A percentile compares a stretch with the other conserved stretches of the same genome.
phyloP scores from a whole-genome alignment of 2,113 vertebrate genomes.

The Podocnemis expansa region DNA sequence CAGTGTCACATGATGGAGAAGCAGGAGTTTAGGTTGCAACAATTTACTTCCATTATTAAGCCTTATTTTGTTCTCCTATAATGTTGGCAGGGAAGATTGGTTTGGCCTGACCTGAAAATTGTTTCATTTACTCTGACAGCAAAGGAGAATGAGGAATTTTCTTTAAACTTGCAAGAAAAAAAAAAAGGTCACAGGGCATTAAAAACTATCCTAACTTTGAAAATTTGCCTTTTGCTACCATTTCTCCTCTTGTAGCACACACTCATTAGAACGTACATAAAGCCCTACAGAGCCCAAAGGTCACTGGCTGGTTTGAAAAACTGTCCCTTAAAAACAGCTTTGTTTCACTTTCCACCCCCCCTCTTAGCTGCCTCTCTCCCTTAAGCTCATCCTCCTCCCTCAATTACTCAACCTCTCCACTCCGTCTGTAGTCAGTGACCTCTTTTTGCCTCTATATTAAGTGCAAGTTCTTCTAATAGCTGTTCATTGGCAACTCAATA shows the following conservation, averaged over 20 bases:
- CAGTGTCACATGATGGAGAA: background rate
- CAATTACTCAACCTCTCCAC: fast-evolving
- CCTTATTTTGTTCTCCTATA: background rate
- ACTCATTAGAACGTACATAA: background rate
- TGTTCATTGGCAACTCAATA: background rate
- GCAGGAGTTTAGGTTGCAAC: background rate
- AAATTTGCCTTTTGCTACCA: background rate
- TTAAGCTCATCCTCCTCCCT: fast-evolving
- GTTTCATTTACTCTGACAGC: background rate
- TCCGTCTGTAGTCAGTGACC: background rate
- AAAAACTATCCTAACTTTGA: background rate
- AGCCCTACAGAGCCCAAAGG: background rate
- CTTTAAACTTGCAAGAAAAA: background rate
- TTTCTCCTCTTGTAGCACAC: background rate
- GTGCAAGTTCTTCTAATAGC: background rate
- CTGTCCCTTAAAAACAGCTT: background rate
- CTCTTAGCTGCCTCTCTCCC: background rate
- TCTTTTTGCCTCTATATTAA: background rate
- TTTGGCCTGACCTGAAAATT: background rate
- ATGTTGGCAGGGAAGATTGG: background rate
- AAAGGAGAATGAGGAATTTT: background rate
- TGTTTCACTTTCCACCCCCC: background rate
- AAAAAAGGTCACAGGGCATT: background rate
- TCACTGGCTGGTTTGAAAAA: background rate
- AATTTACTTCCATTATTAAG: background rate